Base-by-base conservation (phyloP, 2,888 invertebrate species). In the Drosophila borealis region DNA sequence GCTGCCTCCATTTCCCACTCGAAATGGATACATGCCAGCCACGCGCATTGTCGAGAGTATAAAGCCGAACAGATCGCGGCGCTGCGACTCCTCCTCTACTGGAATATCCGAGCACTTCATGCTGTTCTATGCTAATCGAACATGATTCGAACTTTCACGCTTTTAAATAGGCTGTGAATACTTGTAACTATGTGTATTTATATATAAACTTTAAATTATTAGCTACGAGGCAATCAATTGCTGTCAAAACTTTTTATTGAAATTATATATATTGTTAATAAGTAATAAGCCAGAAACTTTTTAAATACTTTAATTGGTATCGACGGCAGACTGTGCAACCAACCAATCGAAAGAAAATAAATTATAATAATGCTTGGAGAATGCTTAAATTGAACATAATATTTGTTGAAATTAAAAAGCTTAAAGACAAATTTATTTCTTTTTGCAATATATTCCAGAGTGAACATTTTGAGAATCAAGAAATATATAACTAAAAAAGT, bases 1-100 rank as follows among this genome's bases (percentile, higher is more conserved):
- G 9, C 45, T 55, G 4, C 19, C 48, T 1, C 42, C 34, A 2
- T 46, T 36, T 0, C 48, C 46, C 4, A 68, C 36, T 37, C 64
- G 57, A 46, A 64, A 67, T 0, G 89, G 76, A 78, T 74, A 73
- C 90, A 90, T 89, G 4, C 71, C 64, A 4, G 81, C 90, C 11
- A 74, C 64, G 3, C 75, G 68, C 85, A 90, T 77, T 3, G 73
- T 79, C 11, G 42, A 51, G 3, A 90, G 78, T 37, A 88, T 68
- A 41, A 87, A 88, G 1, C 29, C 41, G n/a, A 90, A 90, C 0
- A 89, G 68, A 75, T 90, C 90, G 19, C 49, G 66, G 11, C 90
- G 89, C 14, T 63, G 33, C 3, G 56, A 39, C 6, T 64, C 44
- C 1, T 46, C 46, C 1, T 46, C 42, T 3, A 1, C 5, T 4